phyloP scores from a whole-genome alignment of 2,797 vertebrate genomes.

The Podarcis siculus region DNA sequence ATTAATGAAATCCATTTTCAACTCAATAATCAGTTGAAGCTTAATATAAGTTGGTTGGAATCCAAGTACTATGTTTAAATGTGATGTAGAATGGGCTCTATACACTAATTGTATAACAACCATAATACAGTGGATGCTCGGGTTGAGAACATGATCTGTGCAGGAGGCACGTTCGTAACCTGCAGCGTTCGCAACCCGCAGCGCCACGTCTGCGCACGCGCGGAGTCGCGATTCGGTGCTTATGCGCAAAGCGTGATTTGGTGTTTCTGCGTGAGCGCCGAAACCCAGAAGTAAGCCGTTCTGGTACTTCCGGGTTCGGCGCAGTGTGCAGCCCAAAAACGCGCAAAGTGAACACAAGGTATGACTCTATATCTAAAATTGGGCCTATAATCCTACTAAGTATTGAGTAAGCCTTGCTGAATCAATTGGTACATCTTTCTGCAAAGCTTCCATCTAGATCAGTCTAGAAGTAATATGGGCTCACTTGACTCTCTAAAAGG shows the following conservation, averaged over 20 bases:
- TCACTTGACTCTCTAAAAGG: not conserved
- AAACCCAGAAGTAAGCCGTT: too few species aligned
- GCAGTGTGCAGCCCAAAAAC: too few species aligned
- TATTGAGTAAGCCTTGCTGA: not conserved
- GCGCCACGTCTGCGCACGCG: too few species aligned
- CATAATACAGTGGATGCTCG: not conserved
- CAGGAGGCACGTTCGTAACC: too few species aligned
- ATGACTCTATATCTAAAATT: not conserved
- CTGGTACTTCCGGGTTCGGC: too few species aligned
- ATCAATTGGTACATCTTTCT: not conserved
- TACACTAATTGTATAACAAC: not conserved
- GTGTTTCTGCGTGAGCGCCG: too few species aligned
- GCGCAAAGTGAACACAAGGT: too few species aligned
- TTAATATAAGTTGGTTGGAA: conserved; percentile 4
- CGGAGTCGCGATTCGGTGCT: too few species aligned
- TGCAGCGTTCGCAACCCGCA: too few species aligned
- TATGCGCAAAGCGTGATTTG: too few species aligned
- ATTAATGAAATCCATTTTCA: not conserved
- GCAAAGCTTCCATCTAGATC: not conserved
- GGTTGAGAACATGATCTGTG: too few species aligned
- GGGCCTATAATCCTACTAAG: not conserved
- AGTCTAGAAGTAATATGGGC: not conserved
- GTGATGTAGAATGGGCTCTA: not conserved
- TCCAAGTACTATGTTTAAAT: conserved; percentile 4
- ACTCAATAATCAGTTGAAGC: not conserved